These are phyloP conservation scores for Danionella cerebrum DNA, from an alignment of 2,113 vertebrate genomes.

Conservation along the genomic window DNA sequence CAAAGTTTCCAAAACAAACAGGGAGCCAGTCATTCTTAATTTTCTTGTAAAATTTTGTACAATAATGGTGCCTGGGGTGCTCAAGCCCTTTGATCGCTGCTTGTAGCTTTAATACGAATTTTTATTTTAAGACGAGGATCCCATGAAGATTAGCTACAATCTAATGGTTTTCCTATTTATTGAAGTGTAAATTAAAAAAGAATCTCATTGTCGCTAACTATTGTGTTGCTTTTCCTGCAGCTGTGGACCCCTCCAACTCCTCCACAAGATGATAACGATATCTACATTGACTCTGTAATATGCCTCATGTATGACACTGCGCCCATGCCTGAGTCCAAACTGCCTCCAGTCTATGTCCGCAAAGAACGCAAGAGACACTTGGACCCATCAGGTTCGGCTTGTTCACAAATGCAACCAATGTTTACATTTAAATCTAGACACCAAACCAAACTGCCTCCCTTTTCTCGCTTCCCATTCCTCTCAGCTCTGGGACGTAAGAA, in stretches of 20 bases:
- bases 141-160: no score
- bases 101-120: no score
- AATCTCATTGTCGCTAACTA: not conserved
- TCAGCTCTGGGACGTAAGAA: slow-evolving; percentile 80
- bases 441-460: not conserved
- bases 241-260: slow-evolving; percentile 91
- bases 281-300: slow-evolving; percentile 89
- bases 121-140: no score
- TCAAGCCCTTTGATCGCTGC: no score
- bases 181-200: not conserved
- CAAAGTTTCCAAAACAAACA: no score
- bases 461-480: not conserved
- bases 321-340: slow-evolving; percentile 80
- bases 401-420: not conserved
- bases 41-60: no score
- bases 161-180: no score
- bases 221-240: slow-evolving; percentile 48
- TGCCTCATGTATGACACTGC: slow-evolving; percentile 86
- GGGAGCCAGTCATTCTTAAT: no score
- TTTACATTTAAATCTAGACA: not conserved
- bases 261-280: slow-evolving; percentile 88
- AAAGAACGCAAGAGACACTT: slow-evolving; percentile 85
- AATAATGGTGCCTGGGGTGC: no score
- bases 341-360: slow-evolving; percentile 81
- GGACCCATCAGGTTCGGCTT: slow-evolving; percentile 73